Base-by-base conservation (phyloP, 2,113 vertebrate species). In the Cynocephalus volans region DNA sequence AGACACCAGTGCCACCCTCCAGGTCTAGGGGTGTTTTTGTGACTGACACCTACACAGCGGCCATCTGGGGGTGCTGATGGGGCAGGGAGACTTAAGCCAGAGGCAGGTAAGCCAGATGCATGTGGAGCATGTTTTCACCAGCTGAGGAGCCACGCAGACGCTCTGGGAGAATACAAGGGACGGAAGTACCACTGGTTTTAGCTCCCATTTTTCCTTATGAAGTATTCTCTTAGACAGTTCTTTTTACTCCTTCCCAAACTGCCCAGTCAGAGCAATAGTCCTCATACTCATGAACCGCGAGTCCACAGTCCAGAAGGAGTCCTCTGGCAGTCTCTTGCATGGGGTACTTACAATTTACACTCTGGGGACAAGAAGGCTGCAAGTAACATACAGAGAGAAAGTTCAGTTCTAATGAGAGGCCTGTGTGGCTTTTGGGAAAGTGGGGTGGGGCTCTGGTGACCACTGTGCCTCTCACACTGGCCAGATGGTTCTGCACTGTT, bases 91-190 rank as follows among this genome's bases (percentile, higher is more conserved):
- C 15, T 8, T 3, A 7, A 45, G 17, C 7, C 36, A 52, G 48
- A 62, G n/a, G 50, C 45, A 15, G 50, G 56, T 8, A 41, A 52
- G 28, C 28, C 8, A 36, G 69, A 56, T 7, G 8, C n/a, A 1
- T 0, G 0, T 33, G 14, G 21, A 0, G 1, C 24, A 2, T 50
- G 8, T 10, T 19, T 9, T 5, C 23, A 28, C 41, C 6, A 21
- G 17, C 72, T 36, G 12, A 86, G 70, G 87, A 48, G 0, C 77
- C 76, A 41, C 12, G 23, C 18, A 31, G 45, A 33, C 0, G 0
- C 1, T 14, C 11, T 4, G 36, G 45, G 10, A 60, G 31, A 56
- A 24, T 58, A 14, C 3, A 10, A 41, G 72, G 48, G 67, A 56
- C 7, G 6, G 36, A 62, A 31, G 65, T 41, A 14, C 19, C 26